phyloP scores from a whole-genome alignment of 2,888 invertebrate species.

The Leptopterna dolabrata region DNA sequence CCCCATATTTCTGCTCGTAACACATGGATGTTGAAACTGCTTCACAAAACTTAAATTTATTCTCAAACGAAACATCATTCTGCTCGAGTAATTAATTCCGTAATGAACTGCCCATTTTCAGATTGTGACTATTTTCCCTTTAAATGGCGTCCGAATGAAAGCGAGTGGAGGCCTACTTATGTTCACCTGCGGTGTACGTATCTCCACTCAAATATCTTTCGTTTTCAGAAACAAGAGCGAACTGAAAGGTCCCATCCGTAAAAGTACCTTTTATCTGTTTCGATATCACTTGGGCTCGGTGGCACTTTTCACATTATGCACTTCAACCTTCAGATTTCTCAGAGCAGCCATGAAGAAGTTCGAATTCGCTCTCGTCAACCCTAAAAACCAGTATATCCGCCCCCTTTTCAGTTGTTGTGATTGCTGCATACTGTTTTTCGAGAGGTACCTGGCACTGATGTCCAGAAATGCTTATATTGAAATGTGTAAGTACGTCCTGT shows the following conservation, averaged over 20 bases:
- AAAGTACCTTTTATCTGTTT: neutral
- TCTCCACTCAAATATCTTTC: too few species aligned
- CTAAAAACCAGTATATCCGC: neutral
- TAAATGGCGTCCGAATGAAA: too few species aligned
- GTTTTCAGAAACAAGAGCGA: neutral
- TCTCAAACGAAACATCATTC: too few species aligned
- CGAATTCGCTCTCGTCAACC: neutral
- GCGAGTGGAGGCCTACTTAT: too few species aligned
- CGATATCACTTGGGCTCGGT: neutral
- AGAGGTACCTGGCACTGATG: neutral
- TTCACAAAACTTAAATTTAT: too few species aligned
- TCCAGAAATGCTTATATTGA: neutral
- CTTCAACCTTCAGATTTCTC: neutral
- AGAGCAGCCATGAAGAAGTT: neutral
- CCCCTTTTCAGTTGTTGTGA: neutral
- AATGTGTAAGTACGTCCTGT: neutral
- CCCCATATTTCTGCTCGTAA: too few species aligned
- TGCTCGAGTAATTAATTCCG: too few species aligned
- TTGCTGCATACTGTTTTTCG: neutral
- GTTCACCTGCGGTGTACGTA: too few species aligned
- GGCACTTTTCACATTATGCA: neutral
- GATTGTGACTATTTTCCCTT: too few species aligned
- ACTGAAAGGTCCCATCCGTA: neutral
- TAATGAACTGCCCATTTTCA: too few species aligned
- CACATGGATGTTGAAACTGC: too few species aligned